Conservation (phyloP, 2,113 vertebrate genomes). For the Theristicus caerulescens region DNA sequence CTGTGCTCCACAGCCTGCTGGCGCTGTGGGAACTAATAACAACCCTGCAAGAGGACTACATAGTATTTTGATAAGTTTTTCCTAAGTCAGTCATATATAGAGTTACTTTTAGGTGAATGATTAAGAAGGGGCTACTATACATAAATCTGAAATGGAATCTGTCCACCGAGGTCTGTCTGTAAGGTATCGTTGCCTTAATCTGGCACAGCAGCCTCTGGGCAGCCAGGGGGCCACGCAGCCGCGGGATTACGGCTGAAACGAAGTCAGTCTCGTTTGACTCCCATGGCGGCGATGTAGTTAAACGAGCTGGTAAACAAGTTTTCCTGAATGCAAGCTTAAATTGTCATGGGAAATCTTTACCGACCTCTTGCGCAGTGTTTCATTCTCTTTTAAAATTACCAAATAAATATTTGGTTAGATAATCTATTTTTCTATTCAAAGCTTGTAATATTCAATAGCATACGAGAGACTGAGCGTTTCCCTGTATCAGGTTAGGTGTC, state of each 20-base stretch:
- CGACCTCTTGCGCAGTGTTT: neutral
- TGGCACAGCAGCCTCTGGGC: neutral
- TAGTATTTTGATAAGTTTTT: neutral
- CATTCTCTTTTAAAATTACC: neutral
- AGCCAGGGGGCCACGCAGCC: rapidly evolving
- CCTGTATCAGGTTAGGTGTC: neutral
- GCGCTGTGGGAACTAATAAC: rapidly evolving
- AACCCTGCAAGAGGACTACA: neutral
- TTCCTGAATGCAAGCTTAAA: neutral
- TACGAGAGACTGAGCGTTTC: rapidly evolving
- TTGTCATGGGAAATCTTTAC: neutral
- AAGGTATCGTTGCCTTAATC: neutral
- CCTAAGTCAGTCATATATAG: neutral
- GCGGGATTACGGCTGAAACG: rapidly evolving
- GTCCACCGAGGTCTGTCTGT: rapidly evolving
- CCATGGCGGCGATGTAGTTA: neutral
- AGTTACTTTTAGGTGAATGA: neutral
- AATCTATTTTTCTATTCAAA: conserved; percentile 7
- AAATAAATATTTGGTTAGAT: neutral
- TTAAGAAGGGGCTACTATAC: neutral
- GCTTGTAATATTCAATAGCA: neutral
- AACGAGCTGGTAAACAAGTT: neutral
- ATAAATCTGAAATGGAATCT: neutral
- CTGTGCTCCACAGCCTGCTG: neutral
- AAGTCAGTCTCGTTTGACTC: neutral